phyloP scores from a whole-genome alignment of 2,888 invertebrate species.

The Willowsia nigromaculata region DNA sequence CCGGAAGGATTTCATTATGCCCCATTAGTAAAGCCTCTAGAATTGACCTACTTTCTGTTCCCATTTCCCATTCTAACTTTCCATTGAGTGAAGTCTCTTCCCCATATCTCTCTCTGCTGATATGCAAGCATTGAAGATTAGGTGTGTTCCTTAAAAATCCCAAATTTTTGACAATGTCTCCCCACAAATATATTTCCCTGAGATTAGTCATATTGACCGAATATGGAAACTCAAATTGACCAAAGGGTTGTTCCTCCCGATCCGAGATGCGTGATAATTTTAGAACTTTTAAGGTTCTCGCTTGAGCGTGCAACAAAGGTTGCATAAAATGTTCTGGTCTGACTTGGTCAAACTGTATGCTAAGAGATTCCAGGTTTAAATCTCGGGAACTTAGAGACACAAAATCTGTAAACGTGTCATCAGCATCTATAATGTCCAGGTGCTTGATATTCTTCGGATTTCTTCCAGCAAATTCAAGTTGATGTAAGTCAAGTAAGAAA shows the following conservation, averaged over 20 bases:
- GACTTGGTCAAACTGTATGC: background rate
- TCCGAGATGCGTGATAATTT: background rate
- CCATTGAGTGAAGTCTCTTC: background rate
- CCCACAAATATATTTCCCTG: slow-evolving; percentile 1
- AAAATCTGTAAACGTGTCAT: background rate
- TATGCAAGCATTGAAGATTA: background rate
- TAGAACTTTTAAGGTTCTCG: background rate
- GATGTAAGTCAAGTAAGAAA: background rate
- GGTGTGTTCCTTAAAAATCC: background rate
- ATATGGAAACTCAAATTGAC: background rate
- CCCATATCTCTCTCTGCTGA: background rate
- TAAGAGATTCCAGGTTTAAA: background rate
- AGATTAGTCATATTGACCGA: background rate
- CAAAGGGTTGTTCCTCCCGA: background rate
- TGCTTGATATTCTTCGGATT: background rate
- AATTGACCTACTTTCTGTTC: background rate
- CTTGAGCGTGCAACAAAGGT: background rate
- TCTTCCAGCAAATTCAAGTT: background rate
- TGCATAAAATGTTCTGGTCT: background rate
- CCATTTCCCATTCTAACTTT: background rate
- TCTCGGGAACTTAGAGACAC: background rate
- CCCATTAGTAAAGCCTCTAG: background rate
- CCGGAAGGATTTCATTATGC: background rate
- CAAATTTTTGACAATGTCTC: background rate
- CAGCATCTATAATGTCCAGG: background rate